A percentile compares a stretch with the other conserved stretches of the same genome.
phyloP scores from a whole-genome alignment of 2,113 vertebrate genomes.

The Chionomys nivalis region DNA sequence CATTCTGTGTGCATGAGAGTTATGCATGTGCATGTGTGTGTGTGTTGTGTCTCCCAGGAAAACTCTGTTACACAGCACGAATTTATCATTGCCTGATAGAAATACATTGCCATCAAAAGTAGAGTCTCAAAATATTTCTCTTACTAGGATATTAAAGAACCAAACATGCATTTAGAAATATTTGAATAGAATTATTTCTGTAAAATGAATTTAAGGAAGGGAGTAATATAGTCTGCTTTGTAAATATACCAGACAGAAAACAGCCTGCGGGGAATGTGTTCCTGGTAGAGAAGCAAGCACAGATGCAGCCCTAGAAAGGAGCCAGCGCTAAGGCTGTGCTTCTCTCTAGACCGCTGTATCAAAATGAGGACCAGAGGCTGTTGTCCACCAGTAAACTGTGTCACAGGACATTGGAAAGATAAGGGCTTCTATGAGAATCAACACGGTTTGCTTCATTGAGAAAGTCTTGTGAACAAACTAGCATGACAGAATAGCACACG shows the following conservation, averaged over 20 bases:
- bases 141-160: not conserved
- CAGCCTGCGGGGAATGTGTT: not conserved
- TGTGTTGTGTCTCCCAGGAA: not conserved
- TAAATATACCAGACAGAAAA: not conserved
- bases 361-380: not conserved
- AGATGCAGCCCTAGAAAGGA: not conserved
- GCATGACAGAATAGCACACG: not conserved
- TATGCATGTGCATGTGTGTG: not conserved
- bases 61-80: not conserved
- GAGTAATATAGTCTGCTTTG: not conserved
- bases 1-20: too few relatives aligned
- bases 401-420: not conserved
- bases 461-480: constrained; percentile 34
- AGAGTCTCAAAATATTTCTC: constrained; percentile 35
- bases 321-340: not conserved
- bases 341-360: not conserved
- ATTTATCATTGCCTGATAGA: constrained; percentile 4
- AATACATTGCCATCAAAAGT: not conserved
- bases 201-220: not conserved
- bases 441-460: not conserved
- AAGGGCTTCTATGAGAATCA: not conserved
- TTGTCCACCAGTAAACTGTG: not conserved
- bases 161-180: constrained; percentile 31
- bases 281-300: not conserved
- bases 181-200: constrained; percentile 19